Evolutionary conservation across 2,888 invertebrate genomes (phyloP).

Genomic region (Leptogaster cylindrica): DNA sequence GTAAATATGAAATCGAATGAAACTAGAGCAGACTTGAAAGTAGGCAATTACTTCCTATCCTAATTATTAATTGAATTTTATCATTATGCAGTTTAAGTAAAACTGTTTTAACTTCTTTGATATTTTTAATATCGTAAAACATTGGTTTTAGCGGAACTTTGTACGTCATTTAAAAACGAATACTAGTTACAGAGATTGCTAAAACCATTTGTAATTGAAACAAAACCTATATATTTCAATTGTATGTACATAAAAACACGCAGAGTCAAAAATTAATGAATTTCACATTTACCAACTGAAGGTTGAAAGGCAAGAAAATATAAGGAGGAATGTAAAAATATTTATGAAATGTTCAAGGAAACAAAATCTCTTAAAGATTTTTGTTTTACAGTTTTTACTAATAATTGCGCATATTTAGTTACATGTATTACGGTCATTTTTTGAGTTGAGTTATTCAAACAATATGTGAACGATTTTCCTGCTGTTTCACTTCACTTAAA

Average conservation of each 20-base stretch:
- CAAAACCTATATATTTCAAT: neutral
- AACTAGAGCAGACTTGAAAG: too few species aligned
- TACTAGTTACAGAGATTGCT: neutral
- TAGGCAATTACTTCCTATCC: too few species aligned
- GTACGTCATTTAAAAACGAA: neutral
- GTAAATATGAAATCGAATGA: too few species aligned
- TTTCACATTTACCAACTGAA: neutral
- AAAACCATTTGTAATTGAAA: neutral
- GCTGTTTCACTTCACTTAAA: neutral
- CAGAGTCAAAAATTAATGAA: neutral
- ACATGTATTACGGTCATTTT: neutral
- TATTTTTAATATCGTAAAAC: neutral
- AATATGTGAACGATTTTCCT: neutral
- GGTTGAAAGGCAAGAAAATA: neutral
- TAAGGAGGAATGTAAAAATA: constrained; percentile 1
- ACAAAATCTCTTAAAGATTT: neutral
- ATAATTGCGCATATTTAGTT: too few species aligned
- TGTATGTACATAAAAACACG: neutral
- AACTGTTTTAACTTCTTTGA: neutral
- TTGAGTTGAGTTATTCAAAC: too few species aligned
- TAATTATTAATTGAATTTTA: neutral
- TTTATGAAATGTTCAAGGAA: constrained; percentile 3
- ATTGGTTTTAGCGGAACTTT: neutral
- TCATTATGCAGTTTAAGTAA: neutral
- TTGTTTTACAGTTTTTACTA: neutral